Conservation (phyloP, 2,113 vertebrate genomes). For the Megalops atlanticus region DNA sequence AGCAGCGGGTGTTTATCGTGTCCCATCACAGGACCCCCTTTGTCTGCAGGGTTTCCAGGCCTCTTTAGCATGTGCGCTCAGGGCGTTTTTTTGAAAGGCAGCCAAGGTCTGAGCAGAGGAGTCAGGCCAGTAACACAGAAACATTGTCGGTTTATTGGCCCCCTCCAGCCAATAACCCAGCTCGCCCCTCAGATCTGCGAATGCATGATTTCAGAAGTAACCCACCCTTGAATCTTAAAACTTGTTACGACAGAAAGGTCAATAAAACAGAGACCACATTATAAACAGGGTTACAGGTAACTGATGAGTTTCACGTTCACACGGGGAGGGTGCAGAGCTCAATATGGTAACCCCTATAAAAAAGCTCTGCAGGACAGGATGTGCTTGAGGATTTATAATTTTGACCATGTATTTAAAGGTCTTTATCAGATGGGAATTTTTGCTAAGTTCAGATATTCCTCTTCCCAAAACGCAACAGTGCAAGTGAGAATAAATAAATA, state of each 20-base stretch:
- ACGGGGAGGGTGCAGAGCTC: neutral
- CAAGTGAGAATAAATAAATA: neutral
- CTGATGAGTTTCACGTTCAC: neutral
- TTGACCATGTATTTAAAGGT: neutral
- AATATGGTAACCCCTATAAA: neutral
- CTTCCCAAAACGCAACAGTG: neutral
- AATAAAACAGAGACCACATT: neutral
- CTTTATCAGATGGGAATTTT: neutral
- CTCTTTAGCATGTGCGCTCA: neutral
- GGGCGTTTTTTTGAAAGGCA: slow-evolving; percentile 10
- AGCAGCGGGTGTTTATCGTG: slow-evolving; percentile 36
- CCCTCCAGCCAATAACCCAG: slow-evolving; percentile 7
- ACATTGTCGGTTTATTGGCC: neutral
- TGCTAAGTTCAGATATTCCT: neutral
- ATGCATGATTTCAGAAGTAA: neutral
- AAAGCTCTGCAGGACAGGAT: neutral
- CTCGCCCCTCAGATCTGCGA: slow-evolving; percentile 8
- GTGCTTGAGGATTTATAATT: neutral
- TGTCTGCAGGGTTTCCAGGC: slow-evolving; percentile 31
- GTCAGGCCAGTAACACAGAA: slow-evolving; percentile 13
- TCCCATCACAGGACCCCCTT: slow-evolving; percentile 43
- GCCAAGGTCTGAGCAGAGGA: slow-evolving; percentile 6
- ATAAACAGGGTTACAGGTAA: neutral
- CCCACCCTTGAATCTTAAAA: neutral
- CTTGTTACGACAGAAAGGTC: neutral